Base-by-base conservation (phyloP, 2,888 invertebrate genomes). In the Tachina lurida region DNA sequence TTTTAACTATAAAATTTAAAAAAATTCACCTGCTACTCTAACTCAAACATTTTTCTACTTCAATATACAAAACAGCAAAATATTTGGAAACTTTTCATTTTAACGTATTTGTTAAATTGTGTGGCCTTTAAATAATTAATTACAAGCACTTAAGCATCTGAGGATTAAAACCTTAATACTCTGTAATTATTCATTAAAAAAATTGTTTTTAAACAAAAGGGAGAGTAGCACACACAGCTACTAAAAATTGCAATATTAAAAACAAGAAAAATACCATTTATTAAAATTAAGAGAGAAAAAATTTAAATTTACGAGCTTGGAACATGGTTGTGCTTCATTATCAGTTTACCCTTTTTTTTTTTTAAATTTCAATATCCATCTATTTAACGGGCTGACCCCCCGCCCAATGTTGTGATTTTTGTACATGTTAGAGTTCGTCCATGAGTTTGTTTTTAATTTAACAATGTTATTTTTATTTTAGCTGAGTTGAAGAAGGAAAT, bases 131-230 rank as follows among this genome's bases (percentile, higher is more conserved):
- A 82, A 76, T 65, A 76, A 76, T 65, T 71, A 58, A 76, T 76
- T 63, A 62, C 49, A 10, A 63, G 43, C 54, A 76, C 56, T 70
- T 58, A 76, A 76, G 47, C 76, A 76, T 41, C 47, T 82, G 56
- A 43, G 56, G 63, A 71, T 82, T 76, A 65, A 70, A 47, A 17
- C 54, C 47, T 75, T 70, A 82, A 82, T 62, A 22, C 43, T 22
- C 8, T 49, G 70, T 58, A 49, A 82, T 82, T 76, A 82, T 71
- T 82, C 63, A 76, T 65, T 73, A 1, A 31, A 71, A 71, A 71
- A 71, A 70, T 43, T 70, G 31, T 12, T 45, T 31, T 63, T 19
- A 19, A 41, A n/a, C 39, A 49, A 60, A 31, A 22, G 41, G n/a
- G 39, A 12, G 31, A 15, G 54, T 31, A 41, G 10, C 52, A 54